phyloP scores from a whole-genome alignment of 2,113 vertebrate species.

The Ptilonorhynchus violaceus region DNA sequence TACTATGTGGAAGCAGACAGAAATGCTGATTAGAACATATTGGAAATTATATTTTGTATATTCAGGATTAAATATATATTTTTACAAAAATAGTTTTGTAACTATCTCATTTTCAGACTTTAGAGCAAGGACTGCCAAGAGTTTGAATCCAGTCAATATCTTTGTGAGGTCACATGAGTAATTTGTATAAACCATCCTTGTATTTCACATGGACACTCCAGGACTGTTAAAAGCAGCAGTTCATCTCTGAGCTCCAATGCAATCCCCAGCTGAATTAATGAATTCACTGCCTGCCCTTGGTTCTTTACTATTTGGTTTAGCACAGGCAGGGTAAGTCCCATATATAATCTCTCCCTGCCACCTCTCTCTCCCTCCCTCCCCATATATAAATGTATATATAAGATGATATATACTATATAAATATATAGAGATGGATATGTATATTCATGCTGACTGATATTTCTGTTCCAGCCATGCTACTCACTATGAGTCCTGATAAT shows the following conservation, averaged over 20 bases:
- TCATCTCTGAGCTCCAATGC: background rate
- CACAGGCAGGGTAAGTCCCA: background rate
- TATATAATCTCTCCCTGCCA: background rate
- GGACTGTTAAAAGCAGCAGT: background rate
- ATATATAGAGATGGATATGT: background rate
- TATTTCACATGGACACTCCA: background rate
- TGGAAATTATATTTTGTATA: background rate
- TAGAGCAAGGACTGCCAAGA: background rate
- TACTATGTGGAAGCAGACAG: background rate
- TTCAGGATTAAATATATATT: background rate
- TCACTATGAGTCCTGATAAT: background rate
- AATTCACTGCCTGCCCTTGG: background rate
- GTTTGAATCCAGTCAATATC: background rate
- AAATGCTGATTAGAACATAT: background rate
- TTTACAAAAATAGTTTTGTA: background rate
- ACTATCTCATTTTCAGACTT: background rate
- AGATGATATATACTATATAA: background rate
- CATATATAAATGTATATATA: background rate
- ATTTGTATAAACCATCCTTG: background rate
- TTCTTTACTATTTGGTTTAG: background rate
- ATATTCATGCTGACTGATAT: background rate
- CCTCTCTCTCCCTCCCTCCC: background rate
- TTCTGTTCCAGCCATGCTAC: background rate
- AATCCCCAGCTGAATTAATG: background rate
- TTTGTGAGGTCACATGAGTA: background rate